These are phyloP conservation scores for Ochlodes sylvanus DNA, from an alignment of 2,888 invertebrate species.

Conservation along the genomic window DNA sequence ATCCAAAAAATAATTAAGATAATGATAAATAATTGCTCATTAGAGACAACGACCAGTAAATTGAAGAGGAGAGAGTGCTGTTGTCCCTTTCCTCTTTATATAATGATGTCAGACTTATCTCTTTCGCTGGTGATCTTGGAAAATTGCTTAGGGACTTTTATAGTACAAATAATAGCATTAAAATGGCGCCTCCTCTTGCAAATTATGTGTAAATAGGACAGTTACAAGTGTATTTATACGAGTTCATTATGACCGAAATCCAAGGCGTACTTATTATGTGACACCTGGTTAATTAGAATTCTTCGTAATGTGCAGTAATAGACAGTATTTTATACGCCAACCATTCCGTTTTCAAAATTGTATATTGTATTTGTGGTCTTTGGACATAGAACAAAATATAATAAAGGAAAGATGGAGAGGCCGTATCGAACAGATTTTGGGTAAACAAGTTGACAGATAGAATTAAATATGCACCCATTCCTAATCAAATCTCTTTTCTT, in stretches of 20 bases:
- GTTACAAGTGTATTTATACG: neutral
- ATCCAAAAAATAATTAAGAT: conserved; percentile 35
- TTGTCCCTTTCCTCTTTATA: neutral
- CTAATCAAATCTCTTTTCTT: no score
- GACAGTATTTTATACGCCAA: no score
- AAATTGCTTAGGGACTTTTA: conserved; percentile 12
- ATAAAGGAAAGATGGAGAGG: no score
- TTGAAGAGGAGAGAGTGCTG: conserved; percentile 4
- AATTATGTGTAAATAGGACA: conserved; percentile 9
- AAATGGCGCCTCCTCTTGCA: conserved; percentile 8
- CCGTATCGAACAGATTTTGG: no score
- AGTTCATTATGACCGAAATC: neutral
- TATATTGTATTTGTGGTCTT: no score
- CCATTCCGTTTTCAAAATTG: no score
- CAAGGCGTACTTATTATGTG: neutral
- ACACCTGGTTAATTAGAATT: no score
- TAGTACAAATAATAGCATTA: conserved; percentile 27
- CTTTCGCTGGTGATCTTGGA: conserved; percentile 5
- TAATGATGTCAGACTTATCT: neutral
- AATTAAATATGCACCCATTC: no score
- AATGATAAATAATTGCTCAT: conserved; percentile 36
- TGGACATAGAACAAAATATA: no score
- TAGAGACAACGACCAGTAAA: conserved; percentile 11
- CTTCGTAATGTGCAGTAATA: no score
- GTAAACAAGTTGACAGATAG: no score